phyloP scores from a whole-genome alignment of 2,888 invertebrate genomes.

The Physocephala rufipes region DNA sequence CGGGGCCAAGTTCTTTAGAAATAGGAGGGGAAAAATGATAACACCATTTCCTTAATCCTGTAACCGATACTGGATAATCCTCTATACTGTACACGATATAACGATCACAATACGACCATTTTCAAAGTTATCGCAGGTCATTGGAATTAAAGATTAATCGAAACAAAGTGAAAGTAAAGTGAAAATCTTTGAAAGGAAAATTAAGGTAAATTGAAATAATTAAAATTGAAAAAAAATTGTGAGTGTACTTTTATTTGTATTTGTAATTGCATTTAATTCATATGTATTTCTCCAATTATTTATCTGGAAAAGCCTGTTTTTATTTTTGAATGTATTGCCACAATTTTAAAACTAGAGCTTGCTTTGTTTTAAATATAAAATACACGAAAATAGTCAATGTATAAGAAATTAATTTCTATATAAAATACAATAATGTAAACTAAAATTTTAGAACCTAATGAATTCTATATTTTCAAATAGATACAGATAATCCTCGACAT shows the following conservation, averaged over 20 bases:
- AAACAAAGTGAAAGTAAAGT: too few relatives aligned
- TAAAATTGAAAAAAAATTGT: constrained; percentile 13
- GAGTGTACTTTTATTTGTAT: constrained; percentile 11
- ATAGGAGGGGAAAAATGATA: too few relatives aligned
- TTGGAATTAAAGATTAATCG: background rate
- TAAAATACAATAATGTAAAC: background rate
- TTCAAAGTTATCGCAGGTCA: too few relatives aligned
- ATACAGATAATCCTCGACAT: too few relatives aligned
- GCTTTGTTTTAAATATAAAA: too few relatives aligned
- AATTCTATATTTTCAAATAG: background rate
- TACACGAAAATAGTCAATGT: background rate
- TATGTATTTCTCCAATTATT: constrained; percentile 10
- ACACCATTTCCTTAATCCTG: too few relatives aligned
- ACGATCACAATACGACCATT: too few relatives aligned
- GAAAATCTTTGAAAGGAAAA: background rate
- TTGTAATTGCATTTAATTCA: constrained; percentile 16
- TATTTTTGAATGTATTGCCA: background rate
- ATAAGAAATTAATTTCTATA: constrained; percentile 1
- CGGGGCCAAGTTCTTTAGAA: too few relatives aligned
- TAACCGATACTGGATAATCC: too few relatives aligned
- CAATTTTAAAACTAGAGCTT: constrained; percentile 24
- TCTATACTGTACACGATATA: too few relatives aligned
- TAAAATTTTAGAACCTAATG: background rate
- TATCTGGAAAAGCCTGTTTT: constrained; percentile 27
- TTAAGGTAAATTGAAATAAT: background rate